A percentile compares a stretch with the other conserved stretches of the same genome.
Evolutionary conservation across 2,113 vertebrate genomes (phyloP).

Genomic region (Cyrtonyx montezumae): DNA sequence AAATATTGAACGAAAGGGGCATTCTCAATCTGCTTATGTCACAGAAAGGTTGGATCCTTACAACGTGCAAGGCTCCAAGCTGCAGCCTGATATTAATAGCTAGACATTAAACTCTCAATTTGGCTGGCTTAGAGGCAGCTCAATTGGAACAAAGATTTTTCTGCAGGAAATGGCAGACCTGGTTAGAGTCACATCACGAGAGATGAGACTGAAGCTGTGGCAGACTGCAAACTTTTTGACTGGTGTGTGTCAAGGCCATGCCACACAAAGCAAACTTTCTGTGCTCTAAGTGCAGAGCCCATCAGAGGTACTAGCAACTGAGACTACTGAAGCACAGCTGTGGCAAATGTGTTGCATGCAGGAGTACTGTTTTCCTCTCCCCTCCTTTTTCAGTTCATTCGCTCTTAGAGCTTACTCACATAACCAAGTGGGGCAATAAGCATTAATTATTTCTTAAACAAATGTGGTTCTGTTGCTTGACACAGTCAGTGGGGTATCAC

Average conservation of each 20-base stretch:
- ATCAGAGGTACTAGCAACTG: not conserved
- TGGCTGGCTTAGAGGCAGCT: slow-evolving; percentile 46
- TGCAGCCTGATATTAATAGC: slow-evolving; percentile 61
- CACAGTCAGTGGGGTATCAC: not conserved
- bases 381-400: not conserved
- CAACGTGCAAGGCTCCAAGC: slow-evolving; percentile 44
- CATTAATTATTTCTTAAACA: slow-evolving; percentile 3
- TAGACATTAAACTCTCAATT: slow-evolving; percentile 59
- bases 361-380: not conserved
- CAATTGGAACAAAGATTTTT: slow-evolving; percentile 29
- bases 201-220: slow-evolving; percentile 15
- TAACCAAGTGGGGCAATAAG: not conserved
- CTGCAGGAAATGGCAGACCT: slow-evolving; percentile 62
- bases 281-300: fast-evolving
- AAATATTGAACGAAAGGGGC: slow-evolving; percentile 66
- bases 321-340: not conserved
- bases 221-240: not conserved
- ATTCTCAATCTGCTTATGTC: slow-evolving; percentile 66
- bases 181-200: slow-evolving; percentile 7
- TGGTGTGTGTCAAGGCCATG: not conserved
- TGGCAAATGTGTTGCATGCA: not conserved
- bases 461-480: not conserved
- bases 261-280: not conserved
- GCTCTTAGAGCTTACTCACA: not conserved
- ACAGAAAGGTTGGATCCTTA: slow-evolving; percentile 42